Percentiles rank a stretch among this genome's conserved stretches.
Conservation (phyloP, 1,140 invertebrate genomes). For the Sarcophaga peregrina region DNA sequence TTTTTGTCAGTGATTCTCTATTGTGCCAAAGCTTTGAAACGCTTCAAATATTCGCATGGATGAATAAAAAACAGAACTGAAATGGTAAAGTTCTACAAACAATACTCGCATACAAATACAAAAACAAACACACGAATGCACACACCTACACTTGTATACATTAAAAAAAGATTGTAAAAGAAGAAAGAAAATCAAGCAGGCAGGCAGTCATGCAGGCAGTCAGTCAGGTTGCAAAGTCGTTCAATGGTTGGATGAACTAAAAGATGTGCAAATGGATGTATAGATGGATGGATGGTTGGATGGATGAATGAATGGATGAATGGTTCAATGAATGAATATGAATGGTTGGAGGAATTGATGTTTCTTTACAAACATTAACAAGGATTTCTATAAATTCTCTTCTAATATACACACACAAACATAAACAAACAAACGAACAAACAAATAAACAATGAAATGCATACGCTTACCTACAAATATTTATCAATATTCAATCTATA, state of each 20-base stretch:
- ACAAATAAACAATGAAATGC: neutral
- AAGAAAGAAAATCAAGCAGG: neutral
- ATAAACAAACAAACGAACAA: too few species aligned
- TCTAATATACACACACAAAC: too few species aligned
- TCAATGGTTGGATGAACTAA: conserved; percentile 20
- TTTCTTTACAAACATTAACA: neutral
- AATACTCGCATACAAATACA: neutral
- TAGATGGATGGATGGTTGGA: neutral
- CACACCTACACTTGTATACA: neutral
- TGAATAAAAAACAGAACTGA: conserved; percentile 15
- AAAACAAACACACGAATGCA: neutral
- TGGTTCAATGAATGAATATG: neutral
- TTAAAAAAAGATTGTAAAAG: neutral
- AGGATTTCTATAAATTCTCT: too few species aligned
- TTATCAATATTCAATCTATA: neutral
- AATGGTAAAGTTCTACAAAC: conserved; percentile 6
- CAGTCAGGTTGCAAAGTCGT: neutral
- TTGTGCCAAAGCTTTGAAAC: conserved; percentile 12
- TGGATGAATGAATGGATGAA: too few species aligned
- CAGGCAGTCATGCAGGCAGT: neutral
- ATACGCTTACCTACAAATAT: neutral
- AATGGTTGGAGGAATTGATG: conserved; percentile 18
- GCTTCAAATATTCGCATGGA: conserved; percentile 21
- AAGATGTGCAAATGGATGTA: neutral
- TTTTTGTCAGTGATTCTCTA: conserved; percentile 20